Base-by-base conservation (phyloP, 2,888 invertebrate species). In the Pheosia gnoma region DNA sequence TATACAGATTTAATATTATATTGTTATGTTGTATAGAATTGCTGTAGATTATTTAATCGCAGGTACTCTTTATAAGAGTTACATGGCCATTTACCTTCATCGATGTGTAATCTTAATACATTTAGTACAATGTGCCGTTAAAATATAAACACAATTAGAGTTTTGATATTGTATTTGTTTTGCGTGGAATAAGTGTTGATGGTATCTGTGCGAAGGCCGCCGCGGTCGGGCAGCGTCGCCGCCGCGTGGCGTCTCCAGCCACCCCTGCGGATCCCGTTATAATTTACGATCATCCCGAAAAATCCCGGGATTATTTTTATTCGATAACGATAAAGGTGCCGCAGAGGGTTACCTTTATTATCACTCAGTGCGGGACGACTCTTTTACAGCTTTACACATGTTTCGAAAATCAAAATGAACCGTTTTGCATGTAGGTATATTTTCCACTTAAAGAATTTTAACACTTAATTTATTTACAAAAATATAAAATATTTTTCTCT, bases 251-350 rank as follows among this genome's bases (percentile, higher is more conserved):
- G 25, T 25, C 25, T 25, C 75, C 74, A 75, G 77, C 77, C 84
- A 72, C 86, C 88, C 88, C 83, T 74, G 81, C 79, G 86, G 84
- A 88, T 85, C 87, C 89, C 83, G 88, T 86, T 91, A 90, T 93
- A 91, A 93, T 93, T 93, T 93, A 93, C 91, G 93, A 92, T 90
- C 90, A 91, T 91, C 91, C 91, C 87, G 75, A 90, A 91, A 91
- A 92, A 91, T 90, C 91, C 89, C 78, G 74, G 91, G 91, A 92
- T 93, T 93, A 93, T 91, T 93, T 93, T 93, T 93, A 93, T 93
- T 91, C 87, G 92, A 93, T 93, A 93, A 91, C 92, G 91, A 93
- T 93, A 92, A 92, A 93, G 91, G 91, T 90, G 82, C 87, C 86
- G 86, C 85, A 73, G 89, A 89, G 91, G 92, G 91, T 91, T 90